Base-by-base conservation (phyloP, 2,797 vertebrate species). In the Lithobates sylvaticus region DNA sequence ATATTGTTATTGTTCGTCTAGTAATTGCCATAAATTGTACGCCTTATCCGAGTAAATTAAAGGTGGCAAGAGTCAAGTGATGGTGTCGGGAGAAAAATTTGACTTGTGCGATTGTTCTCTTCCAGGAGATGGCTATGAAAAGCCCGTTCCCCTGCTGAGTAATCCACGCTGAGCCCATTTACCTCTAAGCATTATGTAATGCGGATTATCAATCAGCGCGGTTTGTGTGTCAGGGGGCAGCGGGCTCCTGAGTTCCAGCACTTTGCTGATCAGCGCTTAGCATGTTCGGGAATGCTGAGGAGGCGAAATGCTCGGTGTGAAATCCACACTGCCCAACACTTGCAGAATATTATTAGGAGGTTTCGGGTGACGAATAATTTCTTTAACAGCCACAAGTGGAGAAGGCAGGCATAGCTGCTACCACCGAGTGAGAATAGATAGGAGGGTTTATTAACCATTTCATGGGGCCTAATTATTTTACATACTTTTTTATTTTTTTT, bases 151-250 rank as follows among this genome's bases (percentile, higher is more conserved):
- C 50, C 54, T 73, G 85, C 85, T 54, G 85, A 50, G 80, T 47
- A 36, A 65, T 50, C 42, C 85, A 71, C 23, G 75, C 85, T 42
- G 80, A 73, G 74, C 36, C 67, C 68, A 83, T 86, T 83, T 50
- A 72, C 74, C 64, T 64, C 80, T 67, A 73, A 72, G 68, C 29
- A 64, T 86, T 86, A 86, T 83, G 75, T 86, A 83, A 86, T 86
- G 68, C 23, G 10, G 68, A 15, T 36, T 47, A 71, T 86, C 80
- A 78, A 83, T 87, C 75, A 86, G 36, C 27, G 12, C 29, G 32
- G 75, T 81, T 32, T 69, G 29, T 54, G 73, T 27, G 77, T 71
- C 85, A 77, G 39, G 78, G 50, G 27, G 29, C 34, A 36, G 44
- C 18, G 10, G 64, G 5, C 50, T 81, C 67, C 47, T 47, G 39